Conservation (phyloP, 1,140 invertebrate genomes). For the Fragariocoptes setiger region DNA sequence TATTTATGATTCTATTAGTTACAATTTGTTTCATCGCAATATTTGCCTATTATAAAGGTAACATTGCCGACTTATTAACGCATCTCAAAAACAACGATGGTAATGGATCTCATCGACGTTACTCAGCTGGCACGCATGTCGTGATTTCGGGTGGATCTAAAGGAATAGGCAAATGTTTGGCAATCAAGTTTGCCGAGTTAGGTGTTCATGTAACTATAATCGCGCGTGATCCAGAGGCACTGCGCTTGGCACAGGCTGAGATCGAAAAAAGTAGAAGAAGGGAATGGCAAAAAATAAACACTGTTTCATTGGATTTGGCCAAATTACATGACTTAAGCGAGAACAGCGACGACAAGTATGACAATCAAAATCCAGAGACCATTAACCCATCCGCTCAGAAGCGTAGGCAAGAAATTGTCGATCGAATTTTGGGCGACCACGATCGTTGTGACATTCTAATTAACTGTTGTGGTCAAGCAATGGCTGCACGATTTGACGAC, state of each 20-base stretch:
- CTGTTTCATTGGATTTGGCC: constrained; percentile 16
- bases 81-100: too few species aligned
- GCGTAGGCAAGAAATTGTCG: neutral
- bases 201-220: constrained; percentile 66
- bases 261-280: constrained; percentile 16
- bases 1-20: too few species aligned
- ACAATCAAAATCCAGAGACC: too few species aligned
- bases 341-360: neutral
- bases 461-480: constrained; percentile 49
- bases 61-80: too few species aligned
- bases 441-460: constrained; percentile 33
- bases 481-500: constrained; percentile 41
- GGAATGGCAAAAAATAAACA: constrained; percentile 28
- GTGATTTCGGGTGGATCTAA: constrained; percentile 68
- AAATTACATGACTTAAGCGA: neutral
- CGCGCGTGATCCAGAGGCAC: constrained; percentile 33
- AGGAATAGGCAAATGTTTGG: constrained; percentile 62
- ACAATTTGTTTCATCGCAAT: too few species aligned
- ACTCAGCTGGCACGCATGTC: constrained; percentile 3
- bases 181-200: constrained; percentile 32
- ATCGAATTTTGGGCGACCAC: neutral
- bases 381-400: neutral
- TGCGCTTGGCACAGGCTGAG: constrained; percentile 27
- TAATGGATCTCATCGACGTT: too few species aligned
- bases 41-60: too few species aligned